phyloP scores from a whole-genome alignment of 2,797 vertebrate species.

The Rhinoraja longicauda region DNA sequence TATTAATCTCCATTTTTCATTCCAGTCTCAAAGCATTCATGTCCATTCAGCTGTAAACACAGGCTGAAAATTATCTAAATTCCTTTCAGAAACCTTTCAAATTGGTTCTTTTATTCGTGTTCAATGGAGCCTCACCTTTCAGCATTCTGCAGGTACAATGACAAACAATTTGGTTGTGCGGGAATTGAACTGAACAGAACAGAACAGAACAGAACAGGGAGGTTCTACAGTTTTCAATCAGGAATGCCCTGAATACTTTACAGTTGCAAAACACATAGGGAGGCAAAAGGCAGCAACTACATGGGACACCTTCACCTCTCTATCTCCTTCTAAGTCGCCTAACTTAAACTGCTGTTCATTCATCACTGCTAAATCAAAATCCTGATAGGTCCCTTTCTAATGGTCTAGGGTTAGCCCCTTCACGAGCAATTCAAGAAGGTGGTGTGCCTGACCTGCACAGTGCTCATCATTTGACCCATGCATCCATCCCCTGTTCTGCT shows the following conservation, averaged over 20 bases:
- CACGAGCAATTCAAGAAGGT: background rate
- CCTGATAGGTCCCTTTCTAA: no score
- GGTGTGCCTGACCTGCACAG: no score
- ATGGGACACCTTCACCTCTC: background rate
- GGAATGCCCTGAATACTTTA: background rate
- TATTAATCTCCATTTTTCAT: background rate
- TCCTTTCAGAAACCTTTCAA: background rate
- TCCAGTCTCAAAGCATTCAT: background rate
- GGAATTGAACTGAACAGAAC: background rate
- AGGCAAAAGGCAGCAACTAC: background rate
- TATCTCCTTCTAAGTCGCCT: background rate
- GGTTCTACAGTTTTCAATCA: background rate
- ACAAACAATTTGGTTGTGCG: background rate
- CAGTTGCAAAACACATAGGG: background rate
- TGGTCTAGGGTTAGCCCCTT: background rate
- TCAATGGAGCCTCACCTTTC: conserved; percentile 20
- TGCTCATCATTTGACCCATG: no score
- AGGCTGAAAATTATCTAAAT: background rate
- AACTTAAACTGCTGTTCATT: background rate
- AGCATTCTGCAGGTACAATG: background rate
- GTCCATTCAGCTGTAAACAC: background rate
- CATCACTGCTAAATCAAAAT: background rate
- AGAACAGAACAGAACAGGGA: background rate
- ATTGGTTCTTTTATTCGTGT: conserved; percentile 5
- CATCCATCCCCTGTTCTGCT: no score